These are phyloP conservation scores for Heteromurus nitidus DNA, from an alignment of 2,888 invertebrate genomes.

Conservation along the genomic window DNA sequence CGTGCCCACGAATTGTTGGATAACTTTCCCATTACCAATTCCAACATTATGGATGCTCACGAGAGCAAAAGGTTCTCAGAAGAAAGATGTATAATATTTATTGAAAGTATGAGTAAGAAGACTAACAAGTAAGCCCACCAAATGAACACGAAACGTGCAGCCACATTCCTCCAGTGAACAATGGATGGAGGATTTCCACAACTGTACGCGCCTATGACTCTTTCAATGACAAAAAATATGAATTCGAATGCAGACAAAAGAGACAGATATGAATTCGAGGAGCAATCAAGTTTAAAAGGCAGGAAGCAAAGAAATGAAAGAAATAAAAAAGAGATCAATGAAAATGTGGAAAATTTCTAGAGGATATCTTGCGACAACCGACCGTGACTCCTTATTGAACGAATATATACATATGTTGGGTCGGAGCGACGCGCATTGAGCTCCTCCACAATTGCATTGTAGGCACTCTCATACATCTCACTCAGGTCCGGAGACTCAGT, in stretches of 20 bases:
- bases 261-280: not conserved
- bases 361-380: slow-evolving; percentile 1
- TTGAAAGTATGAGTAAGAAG: no score
- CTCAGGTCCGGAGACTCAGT: not conserved
- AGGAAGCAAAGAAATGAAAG: not conserved
- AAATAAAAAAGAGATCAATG: slow-evolving; percentile 9
- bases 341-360: not conserved
- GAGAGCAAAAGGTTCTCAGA: not conserved
- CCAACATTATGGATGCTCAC: not conserved
- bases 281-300: slow-evolving; percentile 18
- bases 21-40: not conserved
- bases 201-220: slow-evolving; percentile 33
- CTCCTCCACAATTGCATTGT: not conserved
- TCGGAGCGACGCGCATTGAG: not conserved
- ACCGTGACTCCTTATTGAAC: not conserved
- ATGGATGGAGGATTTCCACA: no score
- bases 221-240: slow-evolving; percentile 41
- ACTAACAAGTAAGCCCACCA: no score
- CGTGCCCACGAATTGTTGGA: not conserved
- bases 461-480: not conserved
- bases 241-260: no score
- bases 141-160: no score
- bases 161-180: no score
- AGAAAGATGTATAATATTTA: not conserved
- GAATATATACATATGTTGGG: not conserved